A percentile compares a stretch with the other conserved stretches of the same genome.
phyloP scores from a whole-genome alignment of 2,797 vertebrate species.

The Monodelphis domestica region DNA sequence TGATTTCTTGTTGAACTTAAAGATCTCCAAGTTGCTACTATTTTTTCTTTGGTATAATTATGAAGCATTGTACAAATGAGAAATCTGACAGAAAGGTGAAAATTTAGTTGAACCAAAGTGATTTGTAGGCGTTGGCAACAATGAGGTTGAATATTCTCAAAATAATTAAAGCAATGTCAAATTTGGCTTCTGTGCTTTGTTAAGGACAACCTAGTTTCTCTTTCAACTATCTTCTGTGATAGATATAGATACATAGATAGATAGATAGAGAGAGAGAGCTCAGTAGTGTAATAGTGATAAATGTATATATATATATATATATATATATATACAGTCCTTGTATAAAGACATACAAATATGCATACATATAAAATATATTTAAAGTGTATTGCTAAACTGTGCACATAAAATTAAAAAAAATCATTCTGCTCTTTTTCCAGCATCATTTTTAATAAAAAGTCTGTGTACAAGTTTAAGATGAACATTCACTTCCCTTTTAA shows the following conservation, averaged over 20 bases:
- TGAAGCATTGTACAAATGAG: accelerated
- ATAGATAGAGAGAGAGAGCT: too few species aligned
- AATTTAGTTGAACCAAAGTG: not conserved
- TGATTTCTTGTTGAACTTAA: not conserved
- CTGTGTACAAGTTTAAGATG: not conserved
- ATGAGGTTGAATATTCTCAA: not conserved
- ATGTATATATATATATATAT: too few species aligned
- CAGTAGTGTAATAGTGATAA: too few species aligned
- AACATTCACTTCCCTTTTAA: not conserved
- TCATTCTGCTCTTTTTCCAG: not conserved
- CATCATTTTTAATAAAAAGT: not conserved
- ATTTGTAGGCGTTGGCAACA: not conserved
- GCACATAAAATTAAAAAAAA: not conserved
- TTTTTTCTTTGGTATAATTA: not conserved
- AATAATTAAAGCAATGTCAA: slow-evolving; percentile 1
- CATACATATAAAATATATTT: not conserved
- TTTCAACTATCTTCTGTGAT: not conserved
- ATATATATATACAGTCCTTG: not conserved
- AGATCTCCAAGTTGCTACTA: accelerated
- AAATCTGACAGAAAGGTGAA: not conserved
- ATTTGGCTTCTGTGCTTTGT: accelerated
- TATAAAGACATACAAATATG: not conserved
- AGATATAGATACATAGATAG: too few species aligned
- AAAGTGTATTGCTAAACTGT: not conserved
- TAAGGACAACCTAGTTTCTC: too few species aligned